These are phyloP conservation scores for Abramis brama DNA, from an alignment of 2,113 vertebrate species.

Conservation along the genomic window DNA sequence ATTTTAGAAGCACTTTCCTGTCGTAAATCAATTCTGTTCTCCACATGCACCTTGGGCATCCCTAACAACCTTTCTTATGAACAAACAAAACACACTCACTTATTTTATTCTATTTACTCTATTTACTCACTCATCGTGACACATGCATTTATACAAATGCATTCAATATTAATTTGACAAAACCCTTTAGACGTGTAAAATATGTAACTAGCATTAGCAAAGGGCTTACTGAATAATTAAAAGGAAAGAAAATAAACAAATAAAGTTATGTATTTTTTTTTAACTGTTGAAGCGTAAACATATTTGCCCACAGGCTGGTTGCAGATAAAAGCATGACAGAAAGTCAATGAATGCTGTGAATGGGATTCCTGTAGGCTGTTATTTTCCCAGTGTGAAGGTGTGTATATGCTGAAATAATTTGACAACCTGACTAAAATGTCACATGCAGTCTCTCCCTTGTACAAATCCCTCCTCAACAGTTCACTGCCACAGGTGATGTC, in stretches of 20 bases:
- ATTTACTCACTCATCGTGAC: neutral
- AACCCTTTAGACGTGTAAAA: neutral
- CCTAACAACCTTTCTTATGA: neutral
- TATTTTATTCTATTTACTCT: too few species aligned
- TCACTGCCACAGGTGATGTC: constrained; percentile 3
- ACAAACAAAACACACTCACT: neutral
- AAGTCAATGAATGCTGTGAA: constrained; percentile 50
- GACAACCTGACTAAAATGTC: constrained; percentile 37
- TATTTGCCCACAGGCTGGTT: constrained; percentile 17
- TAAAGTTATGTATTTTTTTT: neutral
- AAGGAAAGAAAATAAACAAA: neutral
- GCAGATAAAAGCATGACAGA: constrained; percentile 33
- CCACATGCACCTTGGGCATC: neutral
- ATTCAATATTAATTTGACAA: constrained; percentile 42
- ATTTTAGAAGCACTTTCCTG: constrained; percentile 20
- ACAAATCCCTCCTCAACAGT: constrained; percentile 34
- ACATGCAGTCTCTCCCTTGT: constrained; percentile 16
- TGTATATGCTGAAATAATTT: constrained; percentile 42
- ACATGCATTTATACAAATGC: constrained; percentile 13
- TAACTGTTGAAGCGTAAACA: constrained; percentile 24
- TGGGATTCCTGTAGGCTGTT: constrained; percentile 29
- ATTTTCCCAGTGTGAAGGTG: constrained; percentile 43
- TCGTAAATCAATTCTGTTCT: constrained; percentile 9
- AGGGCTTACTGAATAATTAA: constrained; percentile 15
- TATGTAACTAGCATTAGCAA: constrained; percentile 23